A percentile compares a stretch with the other conserved stretches of the same genome.
Conservation (phyloP, 2,113 vertebrate genomes). For the Turnix velox region DNA sequence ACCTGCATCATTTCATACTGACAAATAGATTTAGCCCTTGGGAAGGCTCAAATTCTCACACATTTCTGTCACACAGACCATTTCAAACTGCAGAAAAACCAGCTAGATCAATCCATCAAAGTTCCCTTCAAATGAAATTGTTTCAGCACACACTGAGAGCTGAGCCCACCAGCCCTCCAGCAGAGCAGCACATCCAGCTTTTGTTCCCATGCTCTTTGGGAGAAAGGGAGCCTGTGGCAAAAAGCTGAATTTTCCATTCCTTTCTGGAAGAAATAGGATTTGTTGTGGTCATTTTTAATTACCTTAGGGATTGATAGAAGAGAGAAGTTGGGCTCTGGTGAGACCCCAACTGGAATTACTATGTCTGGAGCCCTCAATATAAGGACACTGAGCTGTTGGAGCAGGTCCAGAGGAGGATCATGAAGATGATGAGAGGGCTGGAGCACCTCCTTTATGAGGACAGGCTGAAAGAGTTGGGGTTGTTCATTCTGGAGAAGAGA, state of each 20-base stretch:
- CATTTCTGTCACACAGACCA: neutral
- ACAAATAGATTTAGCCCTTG: neutral
- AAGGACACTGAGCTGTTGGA: too few relatives aligned
- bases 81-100: neutral
- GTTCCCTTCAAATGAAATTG: neutral
- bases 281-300: neutral
- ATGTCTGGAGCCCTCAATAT: too few relatives aligned
- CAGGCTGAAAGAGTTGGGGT: too few relatives aligned
- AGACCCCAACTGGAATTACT: too few relatives aligned
- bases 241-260: neutral
- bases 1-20: neutral
- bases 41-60: neutral
- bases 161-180: neutral
- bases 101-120: fast-evolving
- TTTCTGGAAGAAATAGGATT: neutral
- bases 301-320: neutral
- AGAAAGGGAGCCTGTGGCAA: neutral
- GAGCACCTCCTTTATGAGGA: too few relatives aligned
- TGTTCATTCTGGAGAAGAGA: too few relatives aligned
- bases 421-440: too few relatives aligned
- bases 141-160: neutral
- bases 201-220: neutral
- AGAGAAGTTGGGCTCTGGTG: too few relatives aligned
- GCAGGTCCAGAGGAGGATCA: too few relatives aligned
- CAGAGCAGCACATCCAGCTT: neutral